Percentiles rank a stretch among this genome's conserved stretches.
Conservation (phyloP, 2,113 vertebrate species). For the Daboia siamensis region DNA sequence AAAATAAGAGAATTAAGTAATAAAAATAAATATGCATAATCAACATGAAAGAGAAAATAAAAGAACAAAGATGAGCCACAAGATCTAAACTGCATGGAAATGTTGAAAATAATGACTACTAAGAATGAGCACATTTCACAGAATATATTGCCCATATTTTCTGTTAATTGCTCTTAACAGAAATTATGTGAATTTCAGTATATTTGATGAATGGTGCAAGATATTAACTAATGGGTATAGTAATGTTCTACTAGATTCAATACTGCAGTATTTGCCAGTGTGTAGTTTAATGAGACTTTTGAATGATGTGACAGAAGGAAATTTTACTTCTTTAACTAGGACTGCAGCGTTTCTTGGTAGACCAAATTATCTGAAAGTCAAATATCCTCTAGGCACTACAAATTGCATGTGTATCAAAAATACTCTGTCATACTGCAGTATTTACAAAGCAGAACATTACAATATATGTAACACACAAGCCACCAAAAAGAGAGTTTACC, state of each 20-base stretch:
- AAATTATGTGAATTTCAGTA: slow-evolving; percentile 44
- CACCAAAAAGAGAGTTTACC: slow-evolving; percentile 52
- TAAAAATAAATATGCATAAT: slow-evolving; percentile 37
- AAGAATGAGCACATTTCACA: slow-evolving; percentile 45
- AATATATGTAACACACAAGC: slow-evolving; percentile 40
- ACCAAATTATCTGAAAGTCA: slow-evolving; percentile 29
- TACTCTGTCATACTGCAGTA: slow-evolving; percentile 76
- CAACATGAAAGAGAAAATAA: slow-evolving; percentile 35
- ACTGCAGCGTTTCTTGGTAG: slow-evolving; percentile 26
- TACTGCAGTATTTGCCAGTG: slow-evolving; percentile 56
- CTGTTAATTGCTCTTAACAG: slow-evolving; percentile 64
- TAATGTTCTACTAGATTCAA: slow-evolving; percentile 60
- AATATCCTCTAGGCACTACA: slow-evolving; percentile 16
- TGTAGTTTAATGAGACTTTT: slow-evolving; percentile 14
- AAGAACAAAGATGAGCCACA: slow-evolving; percentile 46
- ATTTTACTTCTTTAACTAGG: slow-evolving; percentile 31
- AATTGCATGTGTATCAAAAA: slow-evolving; percentile 6
- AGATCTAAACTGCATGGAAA: slow-evolving; percentile 59
- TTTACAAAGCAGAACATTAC: slow-evolving; percentile 60
- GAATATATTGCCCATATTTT: slow-evolving; percentile 46
- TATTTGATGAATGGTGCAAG: slow-evolving; percentile 37
- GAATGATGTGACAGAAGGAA: slow-evolving; percentile 31
- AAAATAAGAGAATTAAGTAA: slow-evolving; percentile 44
- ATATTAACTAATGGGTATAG: slow-evolving; percentile 47
- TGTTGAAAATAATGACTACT: slow-evolving; percentile 35